Percentiles rank a stretch among this genome's conserved stretches.
Evolutionary conservation across 2,888 invertebrate genomes (phyloP).

Genomic region (Catocala fraxini): DNA sequence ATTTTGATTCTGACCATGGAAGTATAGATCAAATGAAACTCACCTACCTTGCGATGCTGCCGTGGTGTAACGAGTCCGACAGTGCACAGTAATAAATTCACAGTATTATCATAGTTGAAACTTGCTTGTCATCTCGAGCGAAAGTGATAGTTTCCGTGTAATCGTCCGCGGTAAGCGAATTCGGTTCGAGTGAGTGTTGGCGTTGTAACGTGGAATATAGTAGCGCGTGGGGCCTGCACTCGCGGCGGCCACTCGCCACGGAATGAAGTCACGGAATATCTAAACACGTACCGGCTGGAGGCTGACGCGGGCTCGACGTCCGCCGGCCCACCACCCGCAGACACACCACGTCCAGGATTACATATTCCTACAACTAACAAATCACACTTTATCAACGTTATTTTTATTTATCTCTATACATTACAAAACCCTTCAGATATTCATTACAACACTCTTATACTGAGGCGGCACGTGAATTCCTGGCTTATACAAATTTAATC

Average conservation of each 20-base stretch:
- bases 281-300: slow-evolving; percentile 39
- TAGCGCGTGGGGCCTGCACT: slow-evolving; percentile 68
- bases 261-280: slow-evolving; percentile 60
- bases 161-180: slow-evolving; percentile 55
- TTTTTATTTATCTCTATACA: too few species aligned
- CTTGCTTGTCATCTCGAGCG: slow-evolving; percentile 62
- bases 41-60: slow-evolving; percentile 71
- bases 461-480: too few species aligned
- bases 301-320: slow-evolving; percentile 41
- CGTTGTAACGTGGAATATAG: slow-evolving; percentile 34
- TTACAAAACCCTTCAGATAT: too few species aligned
- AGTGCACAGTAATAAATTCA: slow-evolving; percentile 69
- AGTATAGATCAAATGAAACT: slow-evolving; percentile 59
- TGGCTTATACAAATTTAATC: too few species aligned
- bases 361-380: too few species aligned
- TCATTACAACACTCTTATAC: too few species aligned
- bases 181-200: slow-evolving; percentile 63
- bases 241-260: slow-evolving; percentile 68
- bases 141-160: slow-evolving; percentile 76
- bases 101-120: slow-evolving; percentile 69
- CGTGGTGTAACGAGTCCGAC: slow-evolving; percentile 58
- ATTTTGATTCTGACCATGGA: slow-evolving; percentile 67
- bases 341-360: slow-evolving; percentile 20
- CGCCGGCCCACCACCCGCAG: slow-evolving; percentile 17
- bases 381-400: too few species aligned